A percentile compares a stretch with the other conserved stretches of the same genome.
Conservation (phyloP, 2,797 vertebrate genomes). For the Stomatorhinus walkeri region DNA sequence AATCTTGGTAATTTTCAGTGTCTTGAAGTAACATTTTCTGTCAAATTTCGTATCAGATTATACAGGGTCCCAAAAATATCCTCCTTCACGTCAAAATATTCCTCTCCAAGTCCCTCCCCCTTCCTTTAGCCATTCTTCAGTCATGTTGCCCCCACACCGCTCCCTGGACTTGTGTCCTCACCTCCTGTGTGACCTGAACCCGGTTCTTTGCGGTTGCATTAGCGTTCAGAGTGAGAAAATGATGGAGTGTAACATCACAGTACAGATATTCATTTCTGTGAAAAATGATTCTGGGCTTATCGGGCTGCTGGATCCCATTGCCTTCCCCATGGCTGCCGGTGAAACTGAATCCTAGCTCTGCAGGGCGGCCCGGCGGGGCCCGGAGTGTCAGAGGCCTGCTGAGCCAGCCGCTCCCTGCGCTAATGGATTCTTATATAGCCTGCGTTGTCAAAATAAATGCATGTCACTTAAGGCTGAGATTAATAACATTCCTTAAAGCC, state of each 20-base stretch:
- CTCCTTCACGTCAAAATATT: neutral
- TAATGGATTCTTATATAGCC: neutral
- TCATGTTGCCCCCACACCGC: neutral
- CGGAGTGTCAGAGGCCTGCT: neutral
- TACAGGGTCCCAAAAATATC: neutral
- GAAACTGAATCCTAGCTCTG: neutral
- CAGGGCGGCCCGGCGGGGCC: neutral
- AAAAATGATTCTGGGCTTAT: neutral
- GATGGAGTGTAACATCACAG: neutral
- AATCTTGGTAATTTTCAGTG: neutral
- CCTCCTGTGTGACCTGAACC: neutral
- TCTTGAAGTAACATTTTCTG: neutral
- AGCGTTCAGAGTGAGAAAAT: neutral
- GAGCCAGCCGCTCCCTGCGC: neutral
- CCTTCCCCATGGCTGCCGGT: neutral
- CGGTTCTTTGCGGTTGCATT: neutral
- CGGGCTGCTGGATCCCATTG: neutral
- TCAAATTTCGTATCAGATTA: neutral
- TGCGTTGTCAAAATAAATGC: conserved; percentile 11
- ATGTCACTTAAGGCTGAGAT: conserved; percentile 5
- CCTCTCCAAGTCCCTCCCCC: neutral
- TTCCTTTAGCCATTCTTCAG: neutral
- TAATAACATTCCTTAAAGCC: conserved; percentile 4
- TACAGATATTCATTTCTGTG: neutral
- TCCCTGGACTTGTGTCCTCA: neutral